Evolutionary conservation across 2,113 vertebrate genomes (phyloP).

Genomic region (Zeus faber): DNA sequence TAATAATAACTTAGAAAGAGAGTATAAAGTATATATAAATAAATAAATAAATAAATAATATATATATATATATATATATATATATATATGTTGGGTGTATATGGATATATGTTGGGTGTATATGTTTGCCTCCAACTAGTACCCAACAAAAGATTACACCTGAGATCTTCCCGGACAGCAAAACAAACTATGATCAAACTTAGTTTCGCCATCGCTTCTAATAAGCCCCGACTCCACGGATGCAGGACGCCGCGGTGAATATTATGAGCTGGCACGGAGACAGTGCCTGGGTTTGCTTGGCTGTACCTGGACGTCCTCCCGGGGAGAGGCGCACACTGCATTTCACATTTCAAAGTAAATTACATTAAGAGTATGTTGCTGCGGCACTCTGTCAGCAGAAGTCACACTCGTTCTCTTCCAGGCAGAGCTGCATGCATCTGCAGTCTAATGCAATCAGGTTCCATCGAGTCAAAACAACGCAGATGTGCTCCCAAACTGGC

Average conservation of each 20-base stretch:
- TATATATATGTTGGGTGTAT: too few relatives aligned
- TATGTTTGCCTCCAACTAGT: slow-evolving; percentile 29
- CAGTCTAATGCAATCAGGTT: slow-evolving; percentile 70
- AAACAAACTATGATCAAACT: slow-evolving; percentile 58
- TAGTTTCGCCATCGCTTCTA: slow-evolving; percentile 55
- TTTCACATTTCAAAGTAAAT: slow-evolving; percentile 76
- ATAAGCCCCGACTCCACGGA: slow-evolving; percentile 54
- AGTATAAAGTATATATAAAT: too few relatives aligned
- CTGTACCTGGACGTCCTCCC: slow-evolving; percentile 53
- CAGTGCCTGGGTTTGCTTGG: slow-evolving; percentile 35
- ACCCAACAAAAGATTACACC: slow-evolving; percentile 36
- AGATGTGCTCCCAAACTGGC: slow-evolving; percentile 53
- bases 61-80: too few relatives aligned
- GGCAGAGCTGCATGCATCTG: slow-evolving; percentile 47
- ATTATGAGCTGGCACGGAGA: too few relatives aligned
- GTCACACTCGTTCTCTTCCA: slow-evolving; percentile 60
- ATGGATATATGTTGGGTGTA: too few relatives aligned
- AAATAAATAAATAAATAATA: too few relatives aligned
- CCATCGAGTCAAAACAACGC: slow-evolving; percentile 64
- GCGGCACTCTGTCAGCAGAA: slow-evolving; percentile 62
- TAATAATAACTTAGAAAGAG: too few relatives aligned
- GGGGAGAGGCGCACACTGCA: slow-evolving; percentile 61
- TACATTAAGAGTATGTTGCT: slow-evolving; percentile 61
- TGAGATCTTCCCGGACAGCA: slow-evolving; percentile 49
- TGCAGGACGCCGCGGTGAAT: slow-evolving; percentile 24